A percentile compares a stretch with the other conserved stretches of the same genome.
Conservation (phyloP, 2,113 vertebrate genomes). For the Psephotus haematonotus region DNA sequence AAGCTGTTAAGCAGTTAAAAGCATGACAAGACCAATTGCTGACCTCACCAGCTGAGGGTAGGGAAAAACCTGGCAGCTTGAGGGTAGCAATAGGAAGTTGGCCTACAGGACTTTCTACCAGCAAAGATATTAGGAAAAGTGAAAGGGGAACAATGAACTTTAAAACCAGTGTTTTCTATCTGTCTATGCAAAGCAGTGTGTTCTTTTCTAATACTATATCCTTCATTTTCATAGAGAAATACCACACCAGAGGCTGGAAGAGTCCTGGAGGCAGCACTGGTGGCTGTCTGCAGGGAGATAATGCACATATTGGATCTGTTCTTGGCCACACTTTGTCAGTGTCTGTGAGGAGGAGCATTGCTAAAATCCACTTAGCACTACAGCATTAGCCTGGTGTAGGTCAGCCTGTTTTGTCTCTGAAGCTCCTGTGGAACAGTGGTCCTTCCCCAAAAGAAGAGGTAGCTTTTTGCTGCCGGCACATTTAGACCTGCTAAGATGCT, state of each 20-base stretch:
- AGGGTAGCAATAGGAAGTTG: neutral
- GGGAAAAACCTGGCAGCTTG: neutral
- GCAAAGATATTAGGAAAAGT: neutral
- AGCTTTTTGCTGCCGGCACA: neutral
- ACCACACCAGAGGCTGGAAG: neutral
- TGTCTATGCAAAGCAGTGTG: neutral
- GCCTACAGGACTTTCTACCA: neutral
- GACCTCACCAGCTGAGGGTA: neutral
- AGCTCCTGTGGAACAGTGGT: neutral
- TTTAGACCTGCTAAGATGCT: neutral
- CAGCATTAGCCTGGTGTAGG: neutral
- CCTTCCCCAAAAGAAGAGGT: neutral
- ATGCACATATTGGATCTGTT: neutral
- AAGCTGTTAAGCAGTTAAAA: constrained; percentile 80
- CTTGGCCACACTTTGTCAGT: neutral
- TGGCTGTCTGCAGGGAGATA: neutral
- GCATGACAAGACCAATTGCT: constrained; percentile 7
- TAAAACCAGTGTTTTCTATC: neutral
- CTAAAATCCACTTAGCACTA: neutral
- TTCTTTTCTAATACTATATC: neutral
- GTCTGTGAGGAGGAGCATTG: neutral
- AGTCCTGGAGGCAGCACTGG: neutral
- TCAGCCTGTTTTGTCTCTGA: neutral
- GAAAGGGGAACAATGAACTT: neutral
- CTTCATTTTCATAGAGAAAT: neutral